Evolutionary conservation across 1,140 invertebrate species (phyloP), one percentile per base, ranked within the genome.

Genomic region (Colletes latitarsis): DNA sequence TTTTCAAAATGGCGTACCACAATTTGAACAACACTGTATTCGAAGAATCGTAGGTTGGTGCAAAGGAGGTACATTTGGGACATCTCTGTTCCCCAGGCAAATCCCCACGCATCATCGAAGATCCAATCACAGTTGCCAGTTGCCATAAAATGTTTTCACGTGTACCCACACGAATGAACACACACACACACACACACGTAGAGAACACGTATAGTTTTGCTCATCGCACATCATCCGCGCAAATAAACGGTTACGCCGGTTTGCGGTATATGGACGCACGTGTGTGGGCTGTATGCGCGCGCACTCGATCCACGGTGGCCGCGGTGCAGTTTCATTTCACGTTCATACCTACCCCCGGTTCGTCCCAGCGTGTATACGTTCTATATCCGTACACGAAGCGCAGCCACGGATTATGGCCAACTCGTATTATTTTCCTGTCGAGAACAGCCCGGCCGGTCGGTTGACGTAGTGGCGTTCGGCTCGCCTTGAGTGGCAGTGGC

Each of bases 401-500:
- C 74, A 70, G 58, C 74, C 74, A 58, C 71, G 67, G 74, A 86
- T 86, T 86, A 85, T 76, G 71, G 53, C 60, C 74, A 78, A 79
- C 67, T 75, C 74, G 77, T 85, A 86, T 86, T 86, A 85, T 86
- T 86, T 86, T 85, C 60, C 84, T 82, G 83, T 86, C 84, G 80
- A 15, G 74, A 82, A 57, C 84, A 86, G 80, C 8, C 64, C 46
- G 52, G 46, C 6, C 3, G 64, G 67, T 39, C 81, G 81, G 84
- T 86, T 89, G 88, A 89, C 87, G 88, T 78, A 82, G 89, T 88
- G 85, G 63, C 64, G 57, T 84, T 86, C 82, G 82, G 82, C 83
- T 86, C 77, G 80, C 89, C 86, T 89, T 90, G 85, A 90, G 83
- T 90, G 88, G 84, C 89, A 87, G 86, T 89, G 86, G 88, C 90